Evolutionary conservation across 2,888 invertebrate genomes (phyloP).

Genomic region (Rhogogaster chlorosoma): DNA sequence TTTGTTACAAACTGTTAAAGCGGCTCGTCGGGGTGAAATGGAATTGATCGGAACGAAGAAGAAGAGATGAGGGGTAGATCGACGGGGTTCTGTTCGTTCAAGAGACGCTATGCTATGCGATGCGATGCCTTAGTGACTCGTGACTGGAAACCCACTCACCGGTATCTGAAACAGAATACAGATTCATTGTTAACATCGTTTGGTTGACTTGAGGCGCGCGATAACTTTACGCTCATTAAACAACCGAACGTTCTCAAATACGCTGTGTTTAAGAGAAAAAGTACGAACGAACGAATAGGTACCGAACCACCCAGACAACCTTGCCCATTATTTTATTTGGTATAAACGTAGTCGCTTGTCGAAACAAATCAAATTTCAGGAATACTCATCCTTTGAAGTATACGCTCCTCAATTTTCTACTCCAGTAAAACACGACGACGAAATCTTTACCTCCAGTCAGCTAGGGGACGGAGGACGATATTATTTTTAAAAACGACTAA

Average conservation of each 20-base stretch:
- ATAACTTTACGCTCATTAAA: conserved; percentile 41
- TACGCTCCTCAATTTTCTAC: conserved; percentile 10
- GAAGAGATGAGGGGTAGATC: not conserved
- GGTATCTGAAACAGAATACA: conserved; percentile 62
- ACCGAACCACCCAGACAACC: not conserved
- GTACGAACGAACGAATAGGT: not conserved
- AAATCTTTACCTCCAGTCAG: not conserved
- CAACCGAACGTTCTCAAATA: conserved; percentile 24
- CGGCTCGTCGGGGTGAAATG: not conserved
- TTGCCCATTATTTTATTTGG: conserved; percentile 15
- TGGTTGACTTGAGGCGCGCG: conserved; percentile 32
- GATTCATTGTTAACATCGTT: conserved; percentile 37
- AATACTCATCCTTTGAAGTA: conserved; percentile 21
- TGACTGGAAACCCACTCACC: conserved; percentile 56
- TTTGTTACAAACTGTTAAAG: conserved; percentile 48
- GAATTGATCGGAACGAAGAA: conserved; percentile 40
- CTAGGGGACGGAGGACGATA: not conserved
- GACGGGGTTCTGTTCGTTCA: not conserved
- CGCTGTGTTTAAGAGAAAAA: not conserved
- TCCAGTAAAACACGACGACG: not conserved
- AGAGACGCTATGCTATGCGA: not conserved
- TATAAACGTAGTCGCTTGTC: not conserved
- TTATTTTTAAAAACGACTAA: not conserved
- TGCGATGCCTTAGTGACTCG: conserved; percentile 5
- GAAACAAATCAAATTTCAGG: conserved; percentile 18